A percentile compares a stretch with the other conserved stretches of the same genome.
Evolutionary conservation across 2,797 vertebrate species (phyloP).

Genomic region (Esox masquinongy): DNA sequence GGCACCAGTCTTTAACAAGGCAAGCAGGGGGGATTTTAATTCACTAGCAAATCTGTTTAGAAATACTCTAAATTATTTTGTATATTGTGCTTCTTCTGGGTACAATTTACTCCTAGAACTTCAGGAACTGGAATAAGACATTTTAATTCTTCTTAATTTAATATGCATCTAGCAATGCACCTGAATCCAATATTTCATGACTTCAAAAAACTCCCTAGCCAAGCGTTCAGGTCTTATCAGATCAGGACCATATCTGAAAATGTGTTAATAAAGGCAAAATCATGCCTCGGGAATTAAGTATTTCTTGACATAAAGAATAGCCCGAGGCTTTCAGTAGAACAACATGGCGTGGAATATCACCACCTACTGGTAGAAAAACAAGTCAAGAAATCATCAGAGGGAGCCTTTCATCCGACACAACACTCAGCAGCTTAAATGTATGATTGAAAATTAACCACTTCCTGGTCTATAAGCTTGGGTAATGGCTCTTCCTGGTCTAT

Average conservation of each 20-base stretch:
- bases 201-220: neutral
- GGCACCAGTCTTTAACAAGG: conserved; percentile 49
- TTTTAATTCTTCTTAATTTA: neutral
- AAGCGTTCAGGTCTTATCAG: too few species aligned
- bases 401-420: neutral
- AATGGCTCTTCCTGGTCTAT: neutral
- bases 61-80: neutral
- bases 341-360: neutral
- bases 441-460: neutral
- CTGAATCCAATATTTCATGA: neutral
- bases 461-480: neutral
- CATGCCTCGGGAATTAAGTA: neutral
- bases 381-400: neutral
- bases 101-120: neutral
- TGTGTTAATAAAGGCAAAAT: too few species aligned
- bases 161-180: neutral
- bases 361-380: conserved; percentile 7
- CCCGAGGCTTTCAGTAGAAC: too few species aligned
- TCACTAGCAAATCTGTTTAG: conserved; percentile 41
- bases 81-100: neutral
- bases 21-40: conserved; percentile 59
- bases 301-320: neutral
- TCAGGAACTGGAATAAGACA: neutral
- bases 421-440: neutral
- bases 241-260: too few species aligned